These are phyloP conservation scores for Cordylochernes scorpioides DNA, from an alignment of 2,888 invertebrate species.

Conservation along the genomic window DNA sequence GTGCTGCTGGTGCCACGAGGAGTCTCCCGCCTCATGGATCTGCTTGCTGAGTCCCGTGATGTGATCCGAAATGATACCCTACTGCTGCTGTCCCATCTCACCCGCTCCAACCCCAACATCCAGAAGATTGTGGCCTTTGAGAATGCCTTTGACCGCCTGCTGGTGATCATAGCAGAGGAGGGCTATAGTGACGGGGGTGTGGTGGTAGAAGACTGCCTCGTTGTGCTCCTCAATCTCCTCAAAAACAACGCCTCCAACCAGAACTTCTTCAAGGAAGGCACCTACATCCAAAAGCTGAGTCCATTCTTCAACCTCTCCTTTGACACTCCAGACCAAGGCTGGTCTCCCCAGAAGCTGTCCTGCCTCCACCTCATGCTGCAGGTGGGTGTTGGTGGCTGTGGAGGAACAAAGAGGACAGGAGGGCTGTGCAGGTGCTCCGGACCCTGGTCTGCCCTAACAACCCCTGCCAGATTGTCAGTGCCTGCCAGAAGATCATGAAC, in stretches of 20 bases:
- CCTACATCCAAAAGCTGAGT: conserved; percentile 63
- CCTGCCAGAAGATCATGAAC: conserved; percentile 69
- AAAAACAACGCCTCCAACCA: conserved; percentile 91
- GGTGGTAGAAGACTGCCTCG: conserved; percentile 86
- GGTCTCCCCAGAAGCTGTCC: conserved; percentile 78
- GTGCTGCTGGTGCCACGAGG: conserved; percentile 41
- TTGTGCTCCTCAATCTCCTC: conserved; percentile 68
- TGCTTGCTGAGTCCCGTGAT: conserved; percentile 73
- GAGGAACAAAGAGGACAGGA: not conserved
- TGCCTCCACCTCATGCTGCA: conserved; percentile 78
- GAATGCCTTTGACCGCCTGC: conserved; percentile 81
- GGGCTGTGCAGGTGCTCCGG: conserved; percentile 32
- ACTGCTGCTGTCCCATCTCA: conserved; percentile 63
- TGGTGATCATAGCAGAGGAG: conserved; percentile 72
- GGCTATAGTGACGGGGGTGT: conserved; percentile 79
- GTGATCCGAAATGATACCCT: conserved; percentile 83
- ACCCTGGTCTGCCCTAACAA: conserved; percentile 80
- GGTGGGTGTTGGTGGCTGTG: conserved; percentile 25
- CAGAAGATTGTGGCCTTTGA: conserved; percentile 98
- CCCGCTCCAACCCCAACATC: conserved; percentile 80
- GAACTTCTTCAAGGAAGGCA: conserved; percentile 92
- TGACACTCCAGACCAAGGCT: conserved; percentile 34
- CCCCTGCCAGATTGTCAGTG: conserved; percentile 42
- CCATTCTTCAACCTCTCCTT: conserved; percentile 55
- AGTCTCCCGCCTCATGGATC: conserved; percentile 86